Evolutionary conservation across 2,797 vertebrate genomes (phyloP).

Genomic region (Sebastes flavidus): DNA sequence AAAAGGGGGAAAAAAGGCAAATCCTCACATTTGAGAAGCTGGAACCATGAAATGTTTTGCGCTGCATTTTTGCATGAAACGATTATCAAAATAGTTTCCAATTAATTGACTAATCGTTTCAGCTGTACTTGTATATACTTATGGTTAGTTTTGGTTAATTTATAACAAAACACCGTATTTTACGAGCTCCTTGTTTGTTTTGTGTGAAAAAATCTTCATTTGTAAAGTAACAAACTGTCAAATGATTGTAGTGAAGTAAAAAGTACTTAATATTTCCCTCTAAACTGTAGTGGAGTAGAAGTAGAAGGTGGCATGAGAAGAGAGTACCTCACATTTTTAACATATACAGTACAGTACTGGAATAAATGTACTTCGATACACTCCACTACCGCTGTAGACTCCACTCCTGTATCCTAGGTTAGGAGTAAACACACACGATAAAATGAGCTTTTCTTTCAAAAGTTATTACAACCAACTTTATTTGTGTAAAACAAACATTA

Average conservation of each 20-base stretch:
- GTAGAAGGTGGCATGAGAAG: background rate
- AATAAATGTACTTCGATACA: background rate
- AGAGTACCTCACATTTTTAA: background rate
- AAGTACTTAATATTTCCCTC: background rate
- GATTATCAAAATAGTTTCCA: background rate
- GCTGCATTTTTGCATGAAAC: background rate
- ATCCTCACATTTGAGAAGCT: background rate
- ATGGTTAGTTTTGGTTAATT: background rate
- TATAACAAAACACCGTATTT: background rate
- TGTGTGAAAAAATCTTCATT: background rate
- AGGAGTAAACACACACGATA: background rate
- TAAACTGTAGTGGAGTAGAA: background rate
- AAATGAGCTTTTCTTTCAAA: background rate
- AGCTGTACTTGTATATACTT: background rate
- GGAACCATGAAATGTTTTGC: background rate
- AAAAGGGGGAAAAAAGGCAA: background rate
- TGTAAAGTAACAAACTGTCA: background rate
- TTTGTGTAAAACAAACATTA: conserved; percentile 17
- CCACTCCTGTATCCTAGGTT: background rate
- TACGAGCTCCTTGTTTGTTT: fast-evolving
- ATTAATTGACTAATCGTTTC: background rate
- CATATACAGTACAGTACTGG: background rate
- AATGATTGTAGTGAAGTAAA: fast-evolving
- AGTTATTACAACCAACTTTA: background rate
- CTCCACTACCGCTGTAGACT: background rate